A percentile compares a stretch with the other conserved stretches of the same genome.
Evolutionary conservation across 2,888 invertebrate species (phyloP).

Genomic region (Netelia fuscicornis): DNA sequence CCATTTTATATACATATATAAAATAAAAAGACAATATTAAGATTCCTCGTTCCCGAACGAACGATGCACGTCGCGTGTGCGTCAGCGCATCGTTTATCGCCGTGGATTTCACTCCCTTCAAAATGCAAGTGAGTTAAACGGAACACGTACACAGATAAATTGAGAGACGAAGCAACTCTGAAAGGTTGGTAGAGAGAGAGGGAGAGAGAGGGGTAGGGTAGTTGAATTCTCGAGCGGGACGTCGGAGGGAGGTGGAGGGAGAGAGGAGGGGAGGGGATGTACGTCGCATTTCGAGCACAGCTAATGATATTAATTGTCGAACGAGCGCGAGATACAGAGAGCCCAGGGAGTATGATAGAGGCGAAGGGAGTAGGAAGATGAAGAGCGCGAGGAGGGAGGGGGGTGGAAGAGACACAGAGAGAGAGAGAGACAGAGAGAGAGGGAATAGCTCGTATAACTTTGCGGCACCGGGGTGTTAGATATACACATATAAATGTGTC

Average conservation of each 20-base stretch:
- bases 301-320: conserved; percentile 59
- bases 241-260: conserved; percentile 43
- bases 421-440: conserved; percentile 7
- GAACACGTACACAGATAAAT: conserved; percentile 36
- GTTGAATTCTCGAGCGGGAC: conserved; percentile 77
- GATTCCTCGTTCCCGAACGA: neutral
- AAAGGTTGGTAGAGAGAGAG: neutral
- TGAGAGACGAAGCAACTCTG: conserved; percentile 31
- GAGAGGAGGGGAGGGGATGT: conserved; percentile 11
- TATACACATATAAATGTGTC: conserved; percentile 46
- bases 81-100: conserved; percentile 57
- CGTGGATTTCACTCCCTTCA: conserved; percentile 27
- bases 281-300: conserved; percentile 54
- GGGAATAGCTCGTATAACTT: conserved; percentile 57
- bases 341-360: neutral
- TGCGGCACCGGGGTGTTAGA: conserved; percentile 32
- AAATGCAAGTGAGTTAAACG: conserved; percentile 51
- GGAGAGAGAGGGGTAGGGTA: conserved; percentile 37
- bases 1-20: neutral
- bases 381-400: conserved; percentile 28
- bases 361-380: conserved; percentile 47
- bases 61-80: conserved; percentile 42
- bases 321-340: conserved; percentile 56
- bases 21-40: conserved; percentile 62
- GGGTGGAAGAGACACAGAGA: conserved; percentile 58